These are phyloP conservation scores for rabbit (Oryctolagus cuniculus) DNA, from an alignment of 2,113 vertebrate species.

Conservation along the genomic window DNA sequence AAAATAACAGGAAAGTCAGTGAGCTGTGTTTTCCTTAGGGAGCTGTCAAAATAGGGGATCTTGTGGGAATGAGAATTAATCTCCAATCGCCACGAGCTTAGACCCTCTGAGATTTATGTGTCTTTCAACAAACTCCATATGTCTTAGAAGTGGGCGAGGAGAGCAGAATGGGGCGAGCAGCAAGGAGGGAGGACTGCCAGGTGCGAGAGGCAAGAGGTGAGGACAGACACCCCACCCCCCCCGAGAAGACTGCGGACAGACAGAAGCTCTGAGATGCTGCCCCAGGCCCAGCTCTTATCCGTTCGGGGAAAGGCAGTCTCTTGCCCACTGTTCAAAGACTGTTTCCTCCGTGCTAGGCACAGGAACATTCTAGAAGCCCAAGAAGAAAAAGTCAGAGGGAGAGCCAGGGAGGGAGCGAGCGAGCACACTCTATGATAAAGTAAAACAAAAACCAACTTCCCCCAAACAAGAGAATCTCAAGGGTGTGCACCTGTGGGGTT, in stretches of 20 bases:
- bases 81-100: not conserved
- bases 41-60: not conserved
- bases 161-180: not conserved
- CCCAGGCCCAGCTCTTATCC: not conserved
- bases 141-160: not conserved
- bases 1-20: not conserved
- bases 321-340: not conserved
- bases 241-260: not conserved
- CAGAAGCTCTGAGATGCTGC: not conserved
- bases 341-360: not conserved
- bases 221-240: too few relatives aligned
- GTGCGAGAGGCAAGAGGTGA: not conserved
- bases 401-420: too few relatives aligned
- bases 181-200: not conserved
- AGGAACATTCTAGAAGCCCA: conserved; percentile 24
- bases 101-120: not conserved
- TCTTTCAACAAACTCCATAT: not conserved
- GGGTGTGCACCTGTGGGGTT: not conserved
- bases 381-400: not conserved
- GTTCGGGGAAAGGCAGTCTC: not conserved
- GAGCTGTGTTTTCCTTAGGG: not conserved
- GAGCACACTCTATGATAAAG: not conserved
- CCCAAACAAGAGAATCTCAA: not conserved
- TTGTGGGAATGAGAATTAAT: not conserved
- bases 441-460: not conserved